Conservation (phyloP, 1,140 invertebrate species). For the Meloidogyne exigua region DNA sequence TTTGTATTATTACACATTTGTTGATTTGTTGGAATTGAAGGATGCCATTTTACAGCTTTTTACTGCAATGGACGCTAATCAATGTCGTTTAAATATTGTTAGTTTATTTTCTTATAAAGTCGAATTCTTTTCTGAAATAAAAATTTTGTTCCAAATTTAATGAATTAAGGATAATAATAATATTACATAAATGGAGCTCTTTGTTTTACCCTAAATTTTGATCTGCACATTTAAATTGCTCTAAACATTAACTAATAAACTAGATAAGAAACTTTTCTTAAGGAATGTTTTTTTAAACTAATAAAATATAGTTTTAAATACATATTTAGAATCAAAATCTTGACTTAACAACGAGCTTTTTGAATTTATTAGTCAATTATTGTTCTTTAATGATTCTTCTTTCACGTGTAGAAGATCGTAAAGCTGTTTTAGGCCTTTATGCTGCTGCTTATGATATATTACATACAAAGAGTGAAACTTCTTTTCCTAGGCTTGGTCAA, state of each 20-base stretch:
- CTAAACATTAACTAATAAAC: too few relatives aligned
- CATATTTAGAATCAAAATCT: slow-evolving; percentile 81
- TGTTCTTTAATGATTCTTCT: slow-evolving; percentile 88
- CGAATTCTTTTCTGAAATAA: too few relatives aligned
- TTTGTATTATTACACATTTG: slow-evolving; percentile 97
- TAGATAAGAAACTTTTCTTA: too few relatives aligned
- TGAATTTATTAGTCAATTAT: slow-evolving; percentile 90
- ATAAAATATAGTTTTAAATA: neutral
- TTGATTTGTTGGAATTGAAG: slow-evolving; percentile 96
- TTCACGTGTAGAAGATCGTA: slow-evolving; percentile 92
- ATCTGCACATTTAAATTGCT: too few relatives aligned
- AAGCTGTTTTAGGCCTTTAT: slow-evolving; percentile 91
- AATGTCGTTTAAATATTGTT: slow-evolving; percentile 86
- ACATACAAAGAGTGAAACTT: slow-evolving; percentile 79
- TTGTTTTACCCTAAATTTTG: too few relatives aligned
- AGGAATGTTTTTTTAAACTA: too few relatives aligned
- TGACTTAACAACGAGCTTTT: slow-evolving; percentile 89
- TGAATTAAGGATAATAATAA: too few relatives aligned
- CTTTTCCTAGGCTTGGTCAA: slow-evolving; percentile 89
- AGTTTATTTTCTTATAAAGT: slow-evolving; percentile 58
- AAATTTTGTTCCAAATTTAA: too few relatives aligned
- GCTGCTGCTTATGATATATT: slow-evolving; percentile 96
- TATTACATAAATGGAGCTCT: too few relatives aligned
- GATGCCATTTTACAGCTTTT: slow-evolving; percentile 94
- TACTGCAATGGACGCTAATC: slow-evolving; percentile 95